Evolutionary conservation across 2,797 vertebrate species (phyloP), one percentile per base, ranked within the genome.

Genomic region (Nannoperca australis): DNA sequence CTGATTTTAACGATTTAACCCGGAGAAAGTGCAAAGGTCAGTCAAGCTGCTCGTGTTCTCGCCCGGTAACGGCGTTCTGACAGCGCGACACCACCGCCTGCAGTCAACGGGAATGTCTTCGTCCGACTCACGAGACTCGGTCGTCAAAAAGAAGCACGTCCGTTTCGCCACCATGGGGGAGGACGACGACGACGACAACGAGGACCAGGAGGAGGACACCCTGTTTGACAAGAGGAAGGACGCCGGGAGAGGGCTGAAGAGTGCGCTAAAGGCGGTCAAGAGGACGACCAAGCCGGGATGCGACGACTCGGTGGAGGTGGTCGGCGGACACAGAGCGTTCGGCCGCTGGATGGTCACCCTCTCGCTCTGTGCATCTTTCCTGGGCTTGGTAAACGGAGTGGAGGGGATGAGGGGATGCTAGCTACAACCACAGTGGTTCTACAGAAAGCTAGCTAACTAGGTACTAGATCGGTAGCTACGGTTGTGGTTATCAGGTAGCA

Each of bases 101-200:
- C 75, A 34, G 15, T 5, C 11, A 64, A 81, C 85, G 78, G 84
- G 68, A 63, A 94, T 91, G 89, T 78, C 89, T 22, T 60, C 79
- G 0, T 86, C 85, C 42, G 86, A 89, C 82, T 80, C 61, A 0
- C 82, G 70, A 76, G 85, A 91, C 45, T 20, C 59, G 36, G 75
- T 24, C 2, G 92, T 75, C 0, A 93, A 92, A 12, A 95, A 95
- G 92, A 96, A 96, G 77, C 96, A 95, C 56, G 96, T 96, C 5
- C 95, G 95, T 4, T 97, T 97, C 79, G 95, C 95, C 47, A 90
- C 91, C 30, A 88, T 93, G 89, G 86, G n/a, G n/a, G n/a, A 92
- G 64, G 92, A 95, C 10, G 87, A 92, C 1, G 89, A 90, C 3
- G 89, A 90, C 3, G 92, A 91, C 22, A 81, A 91, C 50, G 89